Conservation (phyloP, 2,797 vertebrate species). For the Vireo griseus region DNA sequence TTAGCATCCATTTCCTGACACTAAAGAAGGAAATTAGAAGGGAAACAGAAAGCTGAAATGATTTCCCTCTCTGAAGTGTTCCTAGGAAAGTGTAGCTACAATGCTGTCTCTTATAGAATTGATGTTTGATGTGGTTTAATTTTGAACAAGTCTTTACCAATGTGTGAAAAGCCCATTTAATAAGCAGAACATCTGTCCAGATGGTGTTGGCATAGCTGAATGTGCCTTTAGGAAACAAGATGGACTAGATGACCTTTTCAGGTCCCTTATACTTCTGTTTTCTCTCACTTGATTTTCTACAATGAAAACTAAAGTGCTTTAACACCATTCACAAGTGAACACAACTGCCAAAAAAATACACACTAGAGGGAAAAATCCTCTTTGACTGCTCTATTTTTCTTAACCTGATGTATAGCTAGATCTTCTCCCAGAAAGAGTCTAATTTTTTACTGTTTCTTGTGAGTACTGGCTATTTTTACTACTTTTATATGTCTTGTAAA, state of each 20-base stretch:
- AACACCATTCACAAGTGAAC: background rate
- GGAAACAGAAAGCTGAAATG: background rate
- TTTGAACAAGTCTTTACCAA: background rate
- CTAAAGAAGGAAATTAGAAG: background rate
- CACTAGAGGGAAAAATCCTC: background rate
- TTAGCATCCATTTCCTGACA: background rate
- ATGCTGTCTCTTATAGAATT: background rate
- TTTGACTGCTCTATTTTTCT: constrained; percentile 14
- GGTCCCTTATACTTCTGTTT: background rate
- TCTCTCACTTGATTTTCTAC: background rate
- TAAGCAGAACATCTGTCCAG: background rate
- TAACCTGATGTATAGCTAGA: background rate
- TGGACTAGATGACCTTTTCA: background rate
- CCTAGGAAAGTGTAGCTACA: background rate
- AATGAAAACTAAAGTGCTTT: constrained; percentile 8
- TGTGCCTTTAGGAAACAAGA: background rate
- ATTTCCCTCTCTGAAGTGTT: background rate
- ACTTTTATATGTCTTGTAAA: constrained; percentile 38
- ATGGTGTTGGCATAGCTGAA: background rate
- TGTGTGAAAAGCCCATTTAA: background rate
- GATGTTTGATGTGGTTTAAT: background rate
- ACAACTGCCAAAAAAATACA: constrained; percentile 26
- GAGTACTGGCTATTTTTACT: constrained; percentile 54
- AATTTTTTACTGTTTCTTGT: constrained; percentile 43
- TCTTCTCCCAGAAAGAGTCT: constrained; percentile 10